These are phyloP conservation scores for Gobius niger DNA, from an alignment of 2,113 vertebrate species.

Conservation along the genomic window DNA sequence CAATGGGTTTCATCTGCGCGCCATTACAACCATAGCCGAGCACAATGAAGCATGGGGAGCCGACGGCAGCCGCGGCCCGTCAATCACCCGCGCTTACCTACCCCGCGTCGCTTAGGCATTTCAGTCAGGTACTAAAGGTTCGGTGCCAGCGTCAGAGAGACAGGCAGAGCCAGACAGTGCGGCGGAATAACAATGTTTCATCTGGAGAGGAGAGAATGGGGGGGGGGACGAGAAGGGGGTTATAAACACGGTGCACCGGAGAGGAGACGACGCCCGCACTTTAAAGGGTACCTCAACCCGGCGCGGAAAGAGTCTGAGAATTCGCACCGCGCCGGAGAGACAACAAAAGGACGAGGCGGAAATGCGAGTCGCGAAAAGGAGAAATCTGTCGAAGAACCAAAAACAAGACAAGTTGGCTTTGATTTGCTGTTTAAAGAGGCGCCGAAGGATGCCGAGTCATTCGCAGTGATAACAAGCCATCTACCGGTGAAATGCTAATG, in stretches of 20 bases:
- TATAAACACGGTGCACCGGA: slow-evolving; percentile 43
- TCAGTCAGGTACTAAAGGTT: slow-evolving; percentile 59
- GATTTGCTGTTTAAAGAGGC: not conserved
- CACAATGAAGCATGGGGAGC: slow-evolving; percentile 37
- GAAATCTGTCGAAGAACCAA: slow-evolving; percentile 6
- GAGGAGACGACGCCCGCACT: slow-evolving; percentile 20
- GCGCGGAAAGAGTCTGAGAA: slow-evolving; percentile 31
- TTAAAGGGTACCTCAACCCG: slow-evolving; percentile 26
- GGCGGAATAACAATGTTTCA: slow-evolving; percentile 66
- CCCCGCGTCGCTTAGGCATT: slow-evolving; percentile 46
- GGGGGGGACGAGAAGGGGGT: slow-evolving; percentile 42
- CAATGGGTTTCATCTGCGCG: slow-evolving; percentile 32
- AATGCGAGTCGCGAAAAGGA: not conserved
- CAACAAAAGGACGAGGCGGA: not conserved
- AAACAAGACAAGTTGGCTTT: not conserved
- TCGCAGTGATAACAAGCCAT: not conserved
- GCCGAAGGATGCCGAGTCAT: not conserved
- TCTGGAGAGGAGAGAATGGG: slow-evolving; percentile 53
- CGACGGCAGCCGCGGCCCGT: slow-evolving; percentile 50
- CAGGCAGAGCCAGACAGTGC: slow-evolving; percentile 53
- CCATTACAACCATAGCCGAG: slow-evolving; percentile 28
- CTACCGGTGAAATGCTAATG: not conserved
- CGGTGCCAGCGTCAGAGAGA: slow-evolving; percentile 62
- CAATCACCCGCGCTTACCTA: slow-evolving; percentile 48
- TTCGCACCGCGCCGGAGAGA: slow-evolving; percentile 15